Evolutionary conservation across 1,140 invertebrate genomes (phyloP), one percentile per base, ranked within the genome.

Genomic region (Magallana ariakensis): DNA sequence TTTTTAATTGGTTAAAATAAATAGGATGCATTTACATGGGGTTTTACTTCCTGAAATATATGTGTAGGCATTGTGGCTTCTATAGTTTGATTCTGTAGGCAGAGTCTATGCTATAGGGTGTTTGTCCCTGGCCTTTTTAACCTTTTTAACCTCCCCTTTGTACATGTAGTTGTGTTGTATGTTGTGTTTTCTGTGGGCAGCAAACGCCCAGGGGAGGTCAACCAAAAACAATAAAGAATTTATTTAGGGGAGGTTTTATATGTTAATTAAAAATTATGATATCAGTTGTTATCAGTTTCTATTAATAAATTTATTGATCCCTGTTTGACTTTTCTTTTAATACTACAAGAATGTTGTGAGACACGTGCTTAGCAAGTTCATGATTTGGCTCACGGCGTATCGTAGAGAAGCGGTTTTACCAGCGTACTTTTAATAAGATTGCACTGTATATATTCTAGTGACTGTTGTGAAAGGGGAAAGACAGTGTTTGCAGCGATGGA

Each of bases 231-330:
- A 26, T 13, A 33, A 33, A 26, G 66, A 75, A 75, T 26, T 75
- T 19, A 75, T 70, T 7, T 22, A 22, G 62, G 22, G 19, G 26
- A 26, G 66, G 22, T 46, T 22, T 75, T 75, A 22, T 46, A 16
- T 62, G 58, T 75, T 26, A 75, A 9, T 46, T 75, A 75, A 9
- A 75, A 9, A 75, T 75, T 75, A 26, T 33, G 33, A 22, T 75
- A 75, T 19, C 66, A 75, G 66, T 22, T 75, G 66, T 75, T 75
- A 75, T 75, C 33, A 26, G 22, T 75, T 26, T 75, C 66, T 75
- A 75, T 75, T 33, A 75, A 22, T 75, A 75, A 75, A 75, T 26
- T 75, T 75, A 33, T 26, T 75, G 66, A 75, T 26, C 66, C 66
- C 66, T 75, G 9, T 26, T 75, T 75, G 10, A 26, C 13, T 75